Conservation (phyloP, 2,113 vertebrate species). For the Etheostoma cragini region DNA sequence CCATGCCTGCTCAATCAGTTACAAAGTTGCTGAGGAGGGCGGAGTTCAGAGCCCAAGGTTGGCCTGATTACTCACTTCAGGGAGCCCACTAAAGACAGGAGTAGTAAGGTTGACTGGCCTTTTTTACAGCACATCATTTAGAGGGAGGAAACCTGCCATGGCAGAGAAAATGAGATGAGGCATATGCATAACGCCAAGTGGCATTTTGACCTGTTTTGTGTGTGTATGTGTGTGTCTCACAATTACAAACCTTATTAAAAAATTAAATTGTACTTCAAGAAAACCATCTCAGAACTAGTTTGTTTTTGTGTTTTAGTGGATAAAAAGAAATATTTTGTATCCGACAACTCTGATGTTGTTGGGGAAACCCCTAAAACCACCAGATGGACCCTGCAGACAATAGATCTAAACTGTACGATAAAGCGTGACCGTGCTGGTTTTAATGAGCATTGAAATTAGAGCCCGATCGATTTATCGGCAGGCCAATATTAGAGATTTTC, state of each 20-base stretch:
- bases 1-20: neutral
- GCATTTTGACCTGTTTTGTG: slow-evolving; percentile 28
- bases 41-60: neutral
- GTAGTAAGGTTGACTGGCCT: neutral
- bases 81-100: neutral
- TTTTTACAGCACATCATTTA: slow-evolving; percentile 14
- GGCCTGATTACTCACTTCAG: slow-evolving; percentile 10
- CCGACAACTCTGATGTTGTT: neutral
- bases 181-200: neutral
- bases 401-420: neutral
- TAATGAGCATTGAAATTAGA: slow-evolving; percentile 13
- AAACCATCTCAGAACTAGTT: neutral
- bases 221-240: neutral
- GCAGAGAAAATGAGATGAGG: slow-evolving; percentile 7
- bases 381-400: neutral
- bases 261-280: neutral
- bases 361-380: neutral
- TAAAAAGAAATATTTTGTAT: neutral
- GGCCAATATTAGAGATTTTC: no score
- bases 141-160: slow-evolving; percentile 10
- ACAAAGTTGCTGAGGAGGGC: neutral
- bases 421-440: slow-evolving; percentile 1
- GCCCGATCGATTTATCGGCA: no score
- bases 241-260: slow-evolving; percentile 1
- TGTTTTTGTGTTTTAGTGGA: neutral